Evolutionary conservation across 2,113 vertebrate species (phyloP), one percentile per base, ranked within the genome.

Genomic region (Tetrao urogallus): DNA sequence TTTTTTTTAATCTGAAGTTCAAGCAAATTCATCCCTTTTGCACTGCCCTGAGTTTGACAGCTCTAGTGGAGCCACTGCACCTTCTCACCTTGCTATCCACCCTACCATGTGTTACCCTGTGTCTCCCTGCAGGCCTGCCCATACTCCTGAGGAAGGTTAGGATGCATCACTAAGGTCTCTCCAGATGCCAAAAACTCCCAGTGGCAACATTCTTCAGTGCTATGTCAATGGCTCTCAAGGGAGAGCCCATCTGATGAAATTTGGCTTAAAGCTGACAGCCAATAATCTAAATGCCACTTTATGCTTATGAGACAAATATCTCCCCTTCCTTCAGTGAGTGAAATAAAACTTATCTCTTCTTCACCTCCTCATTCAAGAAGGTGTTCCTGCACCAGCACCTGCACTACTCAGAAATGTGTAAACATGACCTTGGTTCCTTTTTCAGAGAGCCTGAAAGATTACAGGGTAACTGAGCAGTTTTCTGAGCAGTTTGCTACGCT

Each of bases 101-200:
- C 6, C 11, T 7, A 32, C 3, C n/a, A n/a, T n/a, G n/a, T 30
- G n/a, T 18, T 38, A 30, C 16, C 17, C 13, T 2, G 4, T 9
- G 42, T 30, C 21, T 63, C 10, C 7, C 71, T n/a, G 40, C 81
- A 85, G 34, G 17, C n/a, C 52, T 40, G 34, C 43, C 40, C 1
- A 0, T 66, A 38, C 22, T 63, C 25, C 11, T 65, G 43, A 8
- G 1, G 17, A 50, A 75, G 43, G 15, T 42, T 45, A 19, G 61
- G 17, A 16, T 69, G 16, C 34, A 43, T 9, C 52, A 28, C 21
- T 17, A 42, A 84, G 20, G 60, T 11, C 24, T 82, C 45, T 85
- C 50, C 48, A 65, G 17, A 8, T 32, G 65, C 47, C 34, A 27
- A 70, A 91, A 82, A 3, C 3, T 79, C 24, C 48, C 18, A 40